Conservation (phyloP, 2,113 vertebrate species). For the Sisor rabdophorus region DNA sequence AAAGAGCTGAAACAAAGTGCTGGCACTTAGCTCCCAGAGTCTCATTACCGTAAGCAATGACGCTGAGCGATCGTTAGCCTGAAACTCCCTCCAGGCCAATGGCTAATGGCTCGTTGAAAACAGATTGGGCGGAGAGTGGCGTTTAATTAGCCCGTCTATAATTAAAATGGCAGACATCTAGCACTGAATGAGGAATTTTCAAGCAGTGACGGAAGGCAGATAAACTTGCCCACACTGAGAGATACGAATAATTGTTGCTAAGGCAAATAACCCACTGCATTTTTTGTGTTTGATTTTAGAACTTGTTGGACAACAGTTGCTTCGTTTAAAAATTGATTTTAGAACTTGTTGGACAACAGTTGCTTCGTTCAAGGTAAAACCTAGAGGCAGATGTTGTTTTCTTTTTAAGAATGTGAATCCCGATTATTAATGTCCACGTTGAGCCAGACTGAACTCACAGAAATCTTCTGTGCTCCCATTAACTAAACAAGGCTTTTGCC, state of each 20-base stretch:
- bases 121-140: slow-evolving; percentile 43
- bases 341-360: background rate
- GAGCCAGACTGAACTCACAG: slow-evolving; percentile 3
- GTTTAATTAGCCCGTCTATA: slow-evolving; percentile 68
- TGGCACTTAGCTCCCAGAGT: slow-evolving; percentile 61
- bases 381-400: background rate
- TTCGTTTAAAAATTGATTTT: background rate
- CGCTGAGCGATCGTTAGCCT: slow-evolving; percentile 61
- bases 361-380: background rate
- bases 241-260: background rate
- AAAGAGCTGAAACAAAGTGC: slow-evolving; percentile 14
- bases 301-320: background rate
- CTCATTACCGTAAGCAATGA: slow-evolving; percentile 63
- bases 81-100: slow-evolving; percentile 38
- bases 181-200: slow-evolving; percentile 57
- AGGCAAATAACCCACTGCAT: background rate
- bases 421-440: background rate
- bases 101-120: slow-evolving; percentile 42
- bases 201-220: slow-evolving; percentile 58
- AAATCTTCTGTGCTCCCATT: slow-evolving; percentile 19
- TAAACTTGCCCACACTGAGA: slow-evolving; percentile 36
- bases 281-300: background rate
- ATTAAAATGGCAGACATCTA: slow-evolving; percentile 60
- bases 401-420: background rate
- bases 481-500: slow-evolving; percentile 30